Evolutionary conservation across 2,113 vertebrate genomes (phyloP), one percentile per base, ranked within the genome.

Genomic region (Octodon degus): DNA sequence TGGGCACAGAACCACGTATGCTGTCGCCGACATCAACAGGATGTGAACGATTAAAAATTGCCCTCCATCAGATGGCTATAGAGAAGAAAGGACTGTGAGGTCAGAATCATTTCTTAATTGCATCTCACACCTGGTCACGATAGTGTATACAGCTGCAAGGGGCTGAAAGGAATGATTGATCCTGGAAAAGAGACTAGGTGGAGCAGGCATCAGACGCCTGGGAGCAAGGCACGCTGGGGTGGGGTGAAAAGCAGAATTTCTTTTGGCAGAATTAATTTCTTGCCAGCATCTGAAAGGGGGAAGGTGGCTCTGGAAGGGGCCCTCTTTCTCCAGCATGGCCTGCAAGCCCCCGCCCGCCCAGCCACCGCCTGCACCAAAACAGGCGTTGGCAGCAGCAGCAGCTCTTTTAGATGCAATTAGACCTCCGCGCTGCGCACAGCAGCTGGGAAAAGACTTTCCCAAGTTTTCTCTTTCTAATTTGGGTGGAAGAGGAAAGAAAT

Each of bases 361-460:
- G 32, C 63, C 65, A 50, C 68, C n/a, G 4, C 89, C 84, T 53
- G 0, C 4, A 95, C 96, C 24, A 68, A 96, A 98, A 96, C 55
- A 88, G 88, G 47, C 93, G n/a, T 96, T 80, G 92, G 94, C 84
- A 89, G 94, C 62, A 89, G 94, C 62, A 86, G 43, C 62, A 93
- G 95, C 96, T 87, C 94, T 96, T 96, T 96, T 91, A 91, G 85
- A 70, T 90, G 95, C 93, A 98, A 97, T 97, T 96, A 97, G 92
- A 87, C 96, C 95, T 88, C 58, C 22, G 97, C 22, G 70, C 97
- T 97, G 90, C 34, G 91, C 93, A 97, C 97, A 97, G 97, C 93
- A 97, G 95, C 97, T 98, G 98, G 98, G 96, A 96, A 43, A 14
- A 98, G 97, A 98, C 95, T 98, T 98, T 98, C 94, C 97, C 97